Conservation (phyloP, 2,888 invertebrate genomes). For the Platerodrilus igneus region DNA sequence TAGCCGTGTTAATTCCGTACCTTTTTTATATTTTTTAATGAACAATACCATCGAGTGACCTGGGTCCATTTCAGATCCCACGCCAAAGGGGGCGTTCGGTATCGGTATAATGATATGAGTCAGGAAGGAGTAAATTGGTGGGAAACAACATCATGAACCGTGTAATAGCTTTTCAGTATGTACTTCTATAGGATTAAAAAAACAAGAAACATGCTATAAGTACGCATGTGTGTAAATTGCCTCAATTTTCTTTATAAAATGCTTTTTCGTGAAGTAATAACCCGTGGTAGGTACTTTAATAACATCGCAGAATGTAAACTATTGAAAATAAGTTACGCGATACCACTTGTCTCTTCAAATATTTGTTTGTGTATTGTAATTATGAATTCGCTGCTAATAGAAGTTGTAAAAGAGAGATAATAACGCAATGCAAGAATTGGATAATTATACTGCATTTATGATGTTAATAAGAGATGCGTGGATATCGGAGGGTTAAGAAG, state of each 20-base stretch:
- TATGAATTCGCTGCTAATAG: too few relatives aligned
- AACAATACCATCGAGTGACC: conserved; percentile 17
- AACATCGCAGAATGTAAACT: too few relatives aligned
- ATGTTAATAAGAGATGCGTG: too few relatives aligned
- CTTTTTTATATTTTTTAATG: conserved; percentile 10
- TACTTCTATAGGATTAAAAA: conserved; percentile 15
- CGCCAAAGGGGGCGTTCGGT: conserved; percentile 24
- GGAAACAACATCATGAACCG: conserved; percentile 20
- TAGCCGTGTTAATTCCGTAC: conserved; percentile 10
- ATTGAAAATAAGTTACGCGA: too few relatives aligned
- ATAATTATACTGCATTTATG: too few relatives aligned
- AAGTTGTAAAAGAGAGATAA: too few relatives aligned
- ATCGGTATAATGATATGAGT: conserved; percentile 23
- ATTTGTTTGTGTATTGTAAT: too few relatives aligned
- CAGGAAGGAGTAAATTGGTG: conserved; percentile 24
- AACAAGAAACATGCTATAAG: conserved; percentile 16
- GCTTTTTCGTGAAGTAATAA: conserved; percentile 21
- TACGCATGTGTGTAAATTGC: conserved; percentile 22
- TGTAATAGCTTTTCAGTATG: conserved; percentile 19
- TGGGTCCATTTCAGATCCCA: conserved; percentile 22
- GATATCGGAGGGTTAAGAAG: too few relatives aligned
- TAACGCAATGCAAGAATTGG: too few relatives aligned
- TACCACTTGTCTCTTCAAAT: too few relatives aligned
- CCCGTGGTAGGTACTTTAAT: too few relatives aligned
- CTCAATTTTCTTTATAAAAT: conserved; percentile 23